phyloP scores from a whole-genome alignment of 1,140 invertebrate genomes.

The Globodera rostochiensis region DNA sequence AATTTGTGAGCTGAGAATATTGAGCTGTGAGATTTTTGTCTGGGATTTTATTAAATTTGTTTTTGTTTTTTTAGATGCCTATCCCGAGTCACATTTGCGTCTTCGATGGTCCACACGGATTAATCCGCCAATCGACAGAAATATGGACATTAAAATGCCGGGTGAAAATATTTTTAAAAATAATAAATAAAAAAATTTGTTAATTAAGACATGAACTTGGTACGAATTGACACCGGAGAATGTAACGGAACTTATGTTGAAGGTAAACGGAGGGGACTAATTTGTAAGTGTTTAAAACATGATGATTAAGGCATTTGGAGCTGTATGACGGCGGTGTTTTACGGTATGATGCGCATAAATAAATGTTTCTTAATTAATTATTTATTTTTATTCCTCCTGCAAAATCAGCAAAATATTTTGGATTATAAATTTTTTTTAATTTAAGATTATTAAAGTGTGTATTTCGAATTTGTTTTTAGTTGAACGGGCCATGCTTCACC shows the following conservation, averaged over 20 bases:
- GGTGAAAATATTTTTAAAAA: conserved; percentile 32
- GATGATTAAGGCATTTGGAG: conserved; percentile 50
- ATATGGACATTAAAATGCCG: conserved; percentile 62
- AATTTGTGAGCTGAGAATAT: conserved; percentile 57
- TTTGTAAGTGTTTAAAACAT: neutral
- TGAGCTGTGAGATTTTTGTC: conserved; percentile 34
- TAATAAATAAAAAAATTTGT: neutral
- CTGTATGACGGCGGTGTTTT: conserved; percentile 64
- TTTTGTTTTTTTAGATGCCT: conserved; percentile 38
- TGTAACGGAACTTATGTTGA: conserved; percentile 65
- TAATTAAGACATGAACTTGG: conserved; percentile 18
- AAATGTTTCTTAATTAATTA: neutral
- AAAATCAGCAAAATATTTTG: too few species aligned
- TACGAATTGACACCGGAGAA: conserved; percentile 46
- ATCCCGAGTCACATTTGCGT: conserved; percentile 61
- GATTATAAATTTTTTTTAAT: too few species aligned
- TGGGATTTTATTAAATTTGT: neutral
- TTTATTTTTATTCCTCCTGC: neutral
- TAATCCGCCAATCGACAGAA: conserved; percentile 60
- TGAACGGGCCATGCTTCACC: conserved; percentile 61
- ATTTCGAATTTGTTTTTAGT: conserved; percentile 21
- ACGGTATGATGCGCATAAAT: conserved; percentile 23
- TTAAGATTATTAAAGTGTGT: neutral
- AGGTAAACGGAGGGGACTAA: conserved; percentile 38
- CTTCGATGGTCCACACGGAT: conserved; percentile 57